Base-by-base conservation (phyloP, 2,888 invertebrate species). In the Microplitis deprimator region DNA sequence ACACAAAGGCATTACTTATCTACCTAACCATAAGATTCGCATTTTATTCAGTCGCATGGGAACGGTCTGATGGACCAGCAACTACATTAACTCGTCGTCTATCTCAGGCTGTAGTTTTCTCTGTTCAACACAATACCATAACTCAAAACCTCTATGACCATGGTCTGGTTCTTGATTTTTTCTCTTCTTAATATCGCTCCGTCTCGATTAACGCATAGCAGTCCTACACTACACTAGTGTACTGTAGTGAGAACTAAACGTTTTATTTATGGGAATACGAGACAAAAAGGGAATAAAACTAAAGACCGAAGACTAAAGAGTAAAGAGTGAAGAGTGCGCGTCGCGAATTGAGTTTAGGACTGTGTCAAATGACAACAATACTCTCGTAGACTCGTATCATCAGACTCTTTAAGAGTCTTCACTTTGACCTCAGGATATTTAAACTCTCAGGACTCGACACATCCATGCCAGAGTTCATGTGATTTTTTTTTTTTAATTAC, bases 261-360 rank as follows among this genome's bases (percentile, higher is more conserved):
- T 89, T 88, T 88, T 85, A 83, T 85, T 86, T 87, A 76, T 72
- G 88, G 84, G 87, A 87, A 88, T 87, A 83, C 82, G 84, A 87
- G 85, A 89, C 88, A 88, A 88, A 88, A 87, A 82, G 76, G 39
- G 72, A 76, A 72, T 68, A 29, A 29, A 29, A 29, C 29, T 29
- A 29, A 29, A 29, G 59, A 73, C 40, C 64, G 68, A 68, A 77
- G 13, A 50, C 13, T 10, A 50, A 50, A 50, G 50, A 50, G 8
- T 50, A 50, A 50, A 50, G 50, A 50, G 13, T 50, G 50, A 75
- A 62, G 79, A 70, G 82, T 84, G 83, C 83, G 84, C 87, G 87
- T 85, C 87, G 86, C 87, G 86, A 89, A 89, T 89, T 85, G 84
- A 83, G 85, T 88, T 89, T 87, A 88, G 86, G 86, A 88, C 89